phyloP scores from a whole-genome alignment of 2,888 invertebrate species.

The Pterostichus niger region DNA sequence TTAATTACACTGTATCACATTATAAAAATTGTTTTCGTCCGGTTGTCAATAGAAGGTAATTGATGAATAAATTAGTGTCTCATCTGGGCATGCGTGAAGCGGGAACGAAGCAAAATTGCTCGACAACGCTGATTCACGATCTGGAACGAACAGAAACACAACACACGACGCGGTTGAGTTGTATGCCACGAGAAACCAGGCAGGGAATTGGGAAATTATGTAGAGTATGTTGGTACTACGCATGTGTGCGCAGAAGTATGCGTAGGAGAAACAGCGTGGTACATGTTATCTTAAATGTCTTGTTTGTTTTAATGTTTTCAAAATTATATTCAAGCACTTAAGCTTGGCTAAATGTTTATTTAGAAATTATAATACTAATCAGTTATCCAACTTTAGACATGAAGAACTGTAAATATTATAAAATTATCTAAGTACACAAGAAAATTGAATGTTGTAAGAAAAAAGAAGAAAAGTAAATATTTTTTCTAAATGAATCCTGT shows the following conservation, averaged over 20 bases:
- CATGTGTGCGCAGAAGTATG: neutral
- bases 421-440: too few relatives aligned
- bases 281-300: neutral
- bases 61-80: conserved; percentile 58
- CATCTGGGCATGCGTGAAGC: conserved; percentile 9
- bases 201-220: conserved; percentile 16
- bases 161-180: conserved; percentile 31
- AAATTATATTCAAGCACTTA: conserved; percentile 13
- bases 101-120: neutral
- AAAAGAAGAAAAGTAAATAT: too few relatives aligned
- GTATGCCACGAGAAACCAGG: conserved; percentile 44
- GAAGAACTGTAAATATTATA: too few relatives aligned
- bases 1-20: conserved; percentile 61
- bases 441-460: too few relatives aligned
- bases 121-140: conserved; percentile 24
- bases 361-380: conserved; percentile 12
- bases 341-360: conserved; percentile 35
- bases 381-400: neutral
- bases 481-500: too few relatives aligned
- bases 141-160: conserved; percentile 55
- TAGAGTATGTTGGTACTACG: conserved; percentile 6
- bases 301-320: conserved; percentile 37
- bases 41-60: conserved; percentile 63
- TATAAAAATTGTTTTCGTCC: conserved; percentile 65
- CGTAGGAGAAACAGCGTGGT: conserved; percentile 2